Conservation (phyloP, 2,888 invertebrate genomes). For the Campoletis raptor region DNA sequence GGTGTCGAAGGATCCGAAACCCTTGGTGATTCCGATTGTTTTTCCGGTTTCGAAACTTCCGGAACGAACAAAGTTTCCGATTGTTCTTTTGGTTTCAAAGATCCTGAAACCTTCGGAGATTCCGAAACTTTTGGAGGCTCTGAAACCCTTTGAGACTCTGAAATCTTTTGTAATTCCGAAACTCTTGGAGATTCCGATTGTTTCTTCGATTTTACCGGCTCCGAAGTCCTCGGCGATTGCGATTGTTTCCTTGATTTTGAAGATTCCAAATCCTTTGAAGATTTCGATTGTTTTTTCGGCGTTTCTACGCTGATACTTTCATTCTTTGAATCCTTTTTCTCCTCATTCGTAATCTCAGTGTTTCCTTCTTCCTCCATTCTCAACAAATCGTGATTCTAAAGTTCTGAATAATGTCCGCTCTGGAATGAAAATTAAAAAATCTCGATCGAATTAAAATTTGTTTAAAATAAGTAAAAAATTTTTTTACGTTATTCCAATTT, state of each 20-base stretch:
- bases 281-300: neutral
- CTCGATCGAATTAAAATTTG: no score
- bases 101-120: neutral
- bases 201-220: neutral
- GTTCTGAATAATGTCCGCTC: neutral
- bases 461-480: no score
- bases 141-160: no score
- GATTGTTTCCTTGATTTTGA: neutral
- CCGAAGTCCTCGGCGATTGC: neutral
- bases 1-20: neutral
- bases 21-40: neutral
- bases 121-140: neutral
- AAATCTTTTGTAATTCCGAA: no score
- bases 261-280: neutral
- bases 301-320: neutral
- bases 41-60: neutral
- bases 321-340: neutral
- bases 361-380: constrained; percentile 28
- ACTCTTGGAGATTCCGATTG: neutral
- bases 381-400: neutral
- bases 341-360: neutral
- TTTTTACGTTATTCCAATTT: no score
- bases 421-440: no score
- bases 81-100: neutral
- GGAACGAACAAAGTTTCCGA: neutral